Base-by-base conservation (phyloP, 2,797 vertebrate genomes). In the Graptemys geographica region DNA sequence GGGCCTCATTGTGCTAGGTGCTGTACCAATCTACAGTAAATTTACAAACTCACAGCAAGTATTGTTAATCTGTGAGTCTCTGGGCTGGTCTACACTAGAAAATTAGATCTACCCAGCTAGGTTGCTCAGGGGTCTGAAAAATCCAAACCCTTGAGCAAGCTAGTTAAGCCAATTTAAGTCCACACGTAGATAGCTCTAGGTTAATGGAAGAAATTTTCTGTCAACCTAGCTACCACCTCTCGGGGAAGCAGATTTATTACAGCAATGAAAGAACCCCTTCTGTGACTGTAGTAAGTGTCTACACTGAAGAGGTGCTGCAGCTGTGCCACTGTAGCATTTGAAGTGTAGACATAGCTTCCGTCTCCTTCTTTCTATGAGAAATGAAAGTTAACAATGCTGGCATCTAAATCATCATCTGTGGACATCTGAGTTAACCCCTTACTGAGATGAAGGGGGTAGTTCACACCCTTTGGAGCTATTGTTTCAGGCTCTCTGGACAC, bases 381-480 rank as follows among this genome's bases (percentile, higher is more conserved):
- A 4, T 57, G 31, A 76, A 65, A 47, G 47, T 52, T 53, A 53
- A 55, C 49, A 53, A 53, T 41, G 41, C 33, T 53, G 81, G 27
- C 31, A 33, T 59, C 23, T 80, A 84, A 51, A 27, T 56, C 0
- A 33, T 33, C 28, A 62, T 55, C 19, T 23, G 0, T 85, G 51
- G 33, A 55, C 74, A 84, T 51, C 41, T 74, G 59, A 74, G 88
- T 81, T 79, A 90, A 76, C 44, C 80, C 11, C 76, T 90, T 44
- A 2, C 74, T 33, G 37, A 84, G 81, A 53, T 16, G 51, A 33
- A 76, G 41, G 37, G 79, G 37, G 23, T 79, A 87, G 56, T 81
- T 88, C 62, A 83, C 79, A 87, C 56, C 72, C 52, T n/a, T 41
- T 23, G 18, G 33, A 95, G 88, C n/a, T 91, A 55, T 69, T 87